Percentiles rank a stretch among this genome's conserved stretches.
These are phyloP conservation scores for Nasonia giraulti DNA, from an alignment of 1,140 invertebrate species.

Conservation along the genomic window DNA sequence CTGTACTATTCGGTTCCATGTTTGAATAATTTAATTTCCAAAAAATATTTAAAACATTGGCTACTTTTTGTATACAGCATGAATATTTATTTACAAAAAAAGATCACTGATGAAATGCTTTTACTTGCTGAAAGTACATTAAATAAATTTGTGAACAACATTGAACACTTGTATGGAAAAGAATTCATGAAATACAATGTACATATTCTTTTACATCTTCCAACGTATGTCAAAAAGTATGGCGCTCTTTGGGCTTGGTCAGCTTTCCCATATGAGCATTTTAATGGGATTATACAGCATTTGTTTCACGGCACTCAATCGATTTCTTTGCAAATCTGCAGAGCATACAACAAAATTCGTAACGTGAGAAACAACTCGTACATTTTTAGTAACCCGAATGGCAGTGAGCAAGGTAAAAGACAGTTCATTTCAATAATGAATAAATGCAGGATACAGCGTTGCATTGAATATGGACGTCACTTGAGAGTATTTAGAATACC, in stretches of 20 bases:
- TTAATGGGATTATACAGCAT: too few species aligned
- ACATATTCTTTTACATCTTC: not conserved
- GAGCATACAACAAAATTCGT: not conserved
- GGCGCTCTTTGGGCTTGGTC: too few species aligned
- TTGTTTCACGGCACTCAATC: too few species aligned
- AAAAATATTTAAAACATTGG: slow-evolving; percentile 37
- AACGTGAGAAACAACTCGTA: not conserved
- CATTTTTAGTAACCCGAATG: not conserved
- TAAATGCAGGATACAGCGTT: not conserved
- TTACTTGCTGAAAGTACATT: too few species aligned
- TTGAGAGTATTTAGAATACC: not conserved
- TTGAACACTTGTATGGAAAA: not conserved
- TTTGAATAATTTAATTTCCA: not conserved
- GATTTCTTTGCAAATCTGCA: not conserved
- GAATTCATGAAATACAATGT: not conserved
- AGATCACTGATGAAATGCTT: too few species aligned
- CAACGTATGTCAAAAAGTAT: not conserved
- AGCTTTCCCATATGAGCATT: too few species aligned
- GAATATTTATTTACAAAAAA: not conserved
- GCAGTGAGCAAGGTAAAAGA: not conserved
- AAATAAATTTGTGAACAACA: too few species aligned
- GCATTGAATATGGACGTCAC: not conserved
- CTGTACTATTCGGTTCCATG: slow-evolving; percentile 32
- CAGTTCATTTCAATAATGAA: not conserved
- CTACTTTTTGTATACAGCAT: not conserved